Evolutionary conservation across 1,140 invertebrate genomes (phyloP).

Genomic region (Ladona fulva): DNA sequence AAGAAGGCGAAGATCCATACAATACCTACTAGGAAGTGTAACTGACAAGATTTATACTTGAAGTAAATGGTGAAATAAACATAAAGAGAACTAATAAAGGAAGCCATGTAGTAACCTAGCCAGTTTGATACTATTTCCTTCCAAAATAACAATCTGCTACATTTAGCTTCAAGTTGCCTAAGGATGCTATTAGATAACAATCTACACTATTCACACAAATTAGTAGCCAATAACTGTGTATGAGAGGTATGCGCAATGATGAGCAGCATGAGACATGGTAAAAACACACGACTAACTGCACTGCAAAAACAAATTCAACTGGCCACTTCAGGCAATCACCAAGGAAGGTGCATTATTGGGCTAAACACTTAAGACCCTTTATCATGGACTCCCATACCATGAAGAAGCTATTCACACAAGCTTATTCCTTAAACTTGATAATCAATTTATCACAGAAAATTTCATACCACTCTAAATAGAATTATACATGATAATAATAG

Average conservation of each 20-base stretch:
- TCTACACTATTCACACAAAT: neutral
- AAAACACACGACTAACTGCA: neutral
- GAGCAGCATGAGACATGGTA: too few species aligned
- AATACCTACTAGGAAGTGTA: too few species aligned
- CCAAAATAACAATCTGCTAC: neutral
- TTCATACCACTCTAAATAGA: neutral
- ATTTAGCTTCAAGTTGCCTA: neutral
- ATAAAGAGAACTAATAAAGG: too few species aligned
- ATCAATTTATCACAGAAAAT: neutral
- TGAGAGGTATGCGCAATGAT: too few species aligned
- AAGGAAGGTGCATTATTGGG: slow-evolving; percentile 2
- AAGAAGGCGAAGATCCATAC: too few species aligned
- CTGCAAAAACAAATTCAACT: neutral
- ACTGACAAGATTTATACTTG: too few species aligned
- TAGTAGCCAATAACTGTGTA: neutral
- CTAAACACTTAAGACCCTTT: neutral
- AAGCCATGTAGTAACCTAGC: too few species aligned
- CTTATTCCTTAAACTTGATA: neutral
- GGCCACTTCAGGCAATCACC: neutral
- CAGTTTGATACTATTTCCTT: too few species aligned
- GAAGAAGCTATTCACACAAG: neutral
- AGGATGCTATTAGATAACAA: neutral
- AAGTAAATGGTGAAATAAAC: too few species aligned
- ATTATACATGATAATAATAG: neutral
- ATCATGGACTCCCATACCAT: neutral